These are phyloP conservation scores for Aphis craccivora DNA, from an alignment of 1,140 invertebrate species.

Conservation along the genomic window DNA sequence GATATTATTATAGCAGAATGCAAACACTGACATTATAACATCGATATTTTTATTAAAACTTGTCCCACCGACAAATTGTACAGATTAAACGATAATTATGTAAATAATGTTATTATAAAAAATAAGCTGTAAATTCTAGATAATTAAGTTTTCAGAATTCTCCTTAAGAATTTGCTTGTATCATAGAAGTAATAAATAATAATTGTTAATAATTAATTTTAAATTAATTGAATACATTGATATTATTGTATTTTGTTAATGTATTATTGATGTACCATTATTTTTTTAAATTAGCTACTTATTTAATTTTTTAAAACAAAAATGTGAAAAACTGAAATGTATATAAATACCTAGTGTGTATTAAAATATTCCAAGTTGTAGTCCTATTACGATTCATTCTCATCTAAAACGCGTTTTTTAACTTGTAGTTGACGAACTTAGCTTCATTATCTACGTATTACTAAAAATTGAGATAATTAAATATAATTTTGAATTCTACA, in stretches of 20 bases:
- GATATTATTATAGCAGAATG: conserved; percentile 41
- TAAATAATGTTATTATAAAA: conserved; percentile 6
- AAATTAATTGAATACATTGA: neutral
- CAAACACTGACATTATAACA: conserved; percentile 5
- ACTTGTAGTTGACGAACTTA: neutral
- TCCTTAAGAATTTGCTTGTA: neutral
- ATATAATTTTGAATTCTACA: neutral
- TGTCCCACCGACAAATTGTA: neutral
- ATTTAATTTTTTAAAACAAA: neutral
- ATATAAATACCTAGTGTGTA: neutral
- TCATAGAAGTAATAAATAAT: neutral
- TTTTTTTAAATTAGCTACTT: neutral
- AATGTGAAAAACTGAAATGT: neutral
- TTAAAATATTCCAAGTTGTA: neutral
- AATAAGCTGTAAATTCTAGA: neutral
- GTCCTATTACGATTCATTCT: neutral
- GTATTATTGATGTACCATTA: neutral
- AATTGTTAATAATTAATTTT: neutral
- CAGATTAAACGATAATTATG: neutral
- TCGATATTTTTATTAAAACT: neutral
- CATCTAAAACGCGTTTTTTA: neutral
- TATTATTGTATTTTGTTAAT: neutral
- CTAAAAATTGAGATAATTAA: neutral
- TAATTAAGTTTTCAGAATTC: neutral
- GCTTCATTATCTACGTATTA: neutral